A percentile compares a stretch with the other conserved stretches of the same genome.
Evolutionary conservation across 2,888 invertebrate species (phyloP).

Genomic region (Flexamia atlantica): DNA sequence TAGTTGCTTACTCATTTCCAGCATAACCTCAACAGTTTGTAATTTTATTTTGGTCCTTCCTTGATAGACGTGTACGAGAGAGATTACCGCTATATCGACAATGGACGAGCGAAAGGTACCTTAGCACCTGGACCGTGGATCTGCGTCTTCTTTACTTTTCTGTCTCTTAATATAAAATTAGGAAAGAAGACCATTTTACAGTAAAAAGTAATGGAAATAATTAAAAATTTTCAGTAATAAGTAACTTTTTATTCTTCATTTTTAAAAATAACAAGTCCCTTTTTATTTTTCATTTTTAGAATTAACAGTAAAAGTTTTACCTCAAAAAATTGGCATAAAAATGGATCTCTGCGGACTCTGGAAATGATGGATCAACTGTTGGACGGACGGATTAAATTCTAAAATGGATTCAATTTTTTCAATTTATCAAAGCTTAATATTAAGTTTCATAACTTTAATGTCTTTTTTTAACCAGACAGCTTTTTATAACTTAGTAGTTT

Average conservation of each 20-base stretch:
- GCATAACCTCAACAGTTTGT: slow-evolving; percentile 45
- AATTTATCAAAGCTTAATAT: too few relatives aligned
- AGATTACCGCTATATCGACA: slow-evolving; percentile 43
- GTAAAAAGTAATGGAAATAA: neutral
- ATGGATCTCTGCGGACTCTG: neutral
- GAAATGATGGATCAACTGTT: slow-evolving; percentile 16
- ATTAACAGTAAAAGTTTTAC: neutral
- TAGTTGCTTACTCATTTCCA: slow-evolving; percentile 39
- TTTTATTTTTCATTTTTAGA: too few relatives aligned
- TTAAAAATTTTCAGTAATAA: neutral
- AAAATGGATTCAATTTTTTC: neutral
- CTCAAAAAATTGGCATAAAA: neutral
- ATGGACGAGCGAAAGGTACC: slow-evolving; percentile 45
- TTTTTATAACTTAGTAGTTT: too few relatives aligned
- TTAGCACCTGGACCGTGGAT: neutral
- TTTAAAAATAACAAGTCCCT: too few relatives aligned
- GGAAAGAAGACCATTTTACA: neutral
- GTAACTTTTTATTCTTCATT: too few relatives aligned
- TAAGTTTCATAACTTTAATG: too few relatives aligned
- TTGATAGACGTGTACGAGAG: slow-evolving; percentile 19
- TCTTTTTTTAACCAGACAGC: too few relatives aligned
- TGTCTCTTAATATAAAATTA: neutral
- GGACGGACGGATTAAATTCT: neutral
- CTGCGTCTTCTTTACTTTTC: neutral
- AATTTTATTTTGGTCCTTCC: slow-evolving; percentile 48